phyloP scores from a whole-genome alignment of 2,888 invertebrate species.

The Drosophila paracracens region DNA sequence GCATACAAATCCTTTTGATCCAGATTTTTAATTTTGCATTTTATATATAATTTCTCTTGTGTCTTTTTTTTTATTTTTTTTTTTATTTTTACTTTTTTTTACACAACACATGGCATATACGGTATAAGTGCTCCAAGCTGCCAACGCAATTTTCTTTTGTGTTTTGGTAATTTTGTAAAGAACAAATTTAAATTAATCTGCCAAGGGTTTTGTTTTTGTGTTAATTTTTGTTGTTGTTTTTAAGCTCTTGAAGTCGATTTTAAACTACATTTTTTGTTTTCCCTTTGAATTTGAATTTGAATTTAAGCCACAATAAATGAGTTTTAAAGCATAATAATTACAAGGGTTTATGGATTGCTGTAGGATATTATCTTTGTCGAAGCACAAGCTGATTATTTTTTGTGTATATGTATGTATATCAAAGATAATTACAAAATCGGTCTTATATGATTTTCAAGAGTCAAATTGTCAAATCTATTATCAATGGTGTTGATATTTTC shows the following conservation, averaged over 20 bases:
- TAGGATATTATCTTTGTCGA: background rate
- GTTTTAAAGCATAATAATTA: too few relatives aligned
- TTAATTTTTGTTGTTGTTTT: background rate
- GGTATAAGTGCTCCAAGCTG: constrained; percentile 48
- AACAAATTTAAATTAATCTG: constrained; percentile 48
- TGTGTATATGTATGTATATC: background rate
- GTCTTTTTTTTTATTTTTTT: constrained; percentile 12
- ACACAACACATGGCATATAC: constrained; percentile 70
- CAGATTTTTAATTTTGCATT: constrained; percentile 70
- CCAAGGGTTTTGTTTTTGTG: constrained; percentile 13
- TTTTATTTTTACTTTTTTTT: constrained; percentile 9
- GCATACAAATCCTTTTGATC: constrained; percentile 73
- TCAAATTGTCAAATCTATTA: background rate
- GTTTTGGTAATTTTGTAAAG: constrained; percentile 58
- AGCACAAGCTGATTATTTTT: background rate
- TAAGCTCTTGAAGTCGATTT: constrained; percentile 38
- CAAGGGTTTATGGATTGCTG: background rate
- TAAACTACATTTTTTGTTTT: constrained; percentile 33
- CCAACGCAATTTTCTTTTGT: constrained; percentile 46
- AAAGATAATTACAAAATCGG: background rate
- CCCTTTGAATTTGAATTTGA: background rate
- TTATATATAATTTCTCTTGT: constrained; percentile 56
- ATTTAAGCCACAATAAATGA: background rate
- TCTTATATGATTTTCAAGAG: background rate
- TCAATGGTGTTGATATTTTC: background rate